Evolutionary conservation across 2,797 vertebrate species (phyloP).

Genomic region (Catamblyrhynchus diadema): DNA sequence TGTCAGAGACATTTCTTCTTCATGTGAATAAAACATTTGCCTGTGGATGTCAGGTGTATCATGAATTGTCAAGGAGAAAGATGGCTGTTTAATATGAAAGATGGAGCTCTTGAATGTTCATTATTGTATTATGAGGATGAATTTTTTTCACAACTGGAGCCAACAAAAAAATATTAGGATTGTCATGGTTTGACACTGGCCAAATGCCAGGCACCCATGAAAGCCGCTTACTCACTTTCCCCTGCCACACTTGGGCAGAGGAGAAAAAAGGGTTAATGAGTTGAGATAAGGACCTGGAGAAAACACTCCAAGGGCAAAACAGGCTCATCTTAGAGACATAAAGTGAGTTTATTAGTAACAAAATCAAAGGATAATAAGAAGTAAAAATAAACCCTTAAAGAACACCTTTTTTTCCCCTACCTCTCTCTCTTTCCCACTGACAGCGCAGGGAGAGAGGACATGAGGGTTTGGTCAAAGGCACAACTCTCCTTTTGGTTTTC

Average conservation of each 20-base stretch:
- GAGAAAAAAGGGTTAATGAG: neutral
- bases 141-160: neutral
- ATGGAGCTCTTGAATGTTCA: neutral
- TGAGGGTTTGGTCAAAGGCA: neutral
- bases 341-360: neutral
- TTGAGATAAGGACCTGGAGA: neutral
- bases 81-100: neutral
- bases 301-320: neutral
- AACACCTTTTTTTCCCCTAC: fast-evolving
- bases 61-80: neutral
- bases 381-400: neutral
- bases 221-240: fast-evolving
- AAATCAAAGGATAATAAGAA: neutral
- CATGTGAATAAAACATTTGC: neutral
- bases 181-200: neutral
- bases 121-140: neutral
- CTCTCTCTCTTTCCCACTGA: fast-evolving
- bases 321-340: neutral
- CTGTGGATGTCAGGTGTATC: neutral
- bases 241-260: too few relatives aligned
- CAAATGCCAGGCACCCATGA: neutral
- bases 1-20: constrained; percentile 11
- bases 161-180: neutral
- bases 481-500: neutral
- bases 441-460: fast-evolving